These are phyloP conservation scores for Nebria salina DNA, from an alignment of 2,888 invertebrate genomes.

Conservation along the genomic window DNA sequence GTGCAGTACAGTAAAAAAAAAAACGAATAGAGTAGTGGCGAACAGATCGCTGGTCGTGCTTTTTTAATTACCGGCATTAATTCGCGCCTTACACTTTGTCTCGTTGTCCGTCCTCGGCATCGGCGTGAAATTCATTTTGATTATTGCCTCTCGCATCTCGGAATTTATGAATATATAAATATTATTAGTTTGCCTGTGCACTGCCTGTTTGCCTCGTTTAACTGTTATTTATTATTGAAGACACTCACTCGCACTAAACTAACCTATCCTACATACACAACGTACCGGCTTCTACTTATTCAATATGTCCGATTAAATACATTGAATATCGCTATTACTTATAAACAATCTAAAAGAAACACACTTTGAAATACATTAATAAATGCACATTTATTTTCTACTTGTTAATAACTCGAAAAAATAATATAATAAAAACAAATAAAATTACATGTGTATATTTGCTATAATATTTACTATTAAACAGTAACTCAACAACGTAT, in stretches of 20 bases:
- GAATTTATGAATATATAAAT: slow-evolving; percentile 45
- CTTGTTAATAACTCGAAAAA: not conserved
- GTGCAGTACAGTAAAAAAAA: not conserved
- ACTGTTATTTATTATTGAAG: slow-evolving; percentile 30
- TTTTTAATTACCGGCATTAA: slow-evolving; percentile 44
- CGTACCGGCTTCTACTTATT: not conserved
- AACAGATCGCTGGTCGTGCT: slow-evolving; percentile 8
- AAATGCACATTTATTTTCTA: not conserved
- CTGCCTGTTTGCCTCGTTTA: slow-evolving; percentile 24
- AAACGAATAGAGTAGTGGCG: not conserved
- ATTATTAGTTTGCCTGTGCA: slow-evolving; percentile 28
- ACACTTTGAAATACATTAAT: not conserved
- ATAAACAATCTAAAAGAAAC: not conserved
- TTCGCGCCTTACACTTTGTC: slow-evolving; percentile 22
- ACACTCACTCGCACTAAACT: slow-evolving; percentile 3
- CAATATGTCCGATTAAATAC: not conserved
- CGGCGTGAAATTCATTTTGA: slow-evolving; percentile 36
- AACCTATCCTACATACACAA: not conserved
- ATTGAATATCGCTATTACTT: not conserved
- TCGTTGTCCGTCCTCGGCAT: not conserved
- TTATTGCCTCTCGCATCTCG: slow-evolving; percentile 31
- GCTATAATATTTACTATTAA: not conserved
- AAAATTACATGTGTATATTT: not conserved
- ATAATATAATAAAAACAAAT: slow-evolving; percentile 2
- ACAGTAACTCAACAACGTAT: not conserved